Evolutionary conservation across 2,113 vertebrate genomes (phyloP).

Genomic region (Anseranas semipalmata): DNA sequence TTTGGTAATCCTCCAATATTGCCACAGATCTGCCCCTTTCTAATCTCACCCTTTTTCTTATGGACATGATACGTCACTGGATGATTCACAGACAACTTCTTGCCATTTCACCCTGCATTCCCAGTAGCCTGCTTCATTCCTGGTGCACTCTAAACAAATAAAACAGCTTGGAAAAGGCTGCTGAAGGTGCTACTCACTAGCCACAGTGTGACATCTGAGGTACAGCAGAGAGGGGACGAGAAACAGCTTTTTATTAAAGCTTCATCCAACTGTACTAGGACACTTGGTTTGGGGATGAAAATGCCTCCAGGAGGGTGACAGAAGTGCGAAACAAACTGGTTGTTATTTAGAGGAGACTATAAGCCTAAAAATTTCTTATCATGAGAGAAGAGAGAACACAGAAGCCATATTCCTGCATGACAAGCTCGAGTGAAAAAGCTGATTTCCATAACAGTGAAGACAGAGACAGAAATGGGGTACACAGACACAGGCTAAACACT

Average conservation of each 20-base stretch:
- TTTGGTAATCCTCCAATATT: background rate
- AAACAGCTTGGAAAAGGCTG: background rate
- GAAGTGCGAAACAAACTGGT: background rate
- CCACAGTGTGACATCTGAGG: background rate
- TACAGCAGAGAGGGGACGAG: background rate
- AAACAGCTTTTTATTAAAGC: background rate
- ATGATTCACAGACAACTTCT: background rate
- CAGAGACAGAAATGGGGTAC: background rate
- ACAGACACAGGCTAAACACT: background rate
- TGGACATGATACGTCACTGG: background rate
- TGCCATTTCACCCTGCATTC: background rate
- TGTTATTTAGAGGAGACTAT: background rate
- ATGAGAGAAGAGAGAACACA: background rate
- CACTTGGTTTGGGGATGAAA: background rate
- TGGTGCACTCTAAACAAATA: background rate
- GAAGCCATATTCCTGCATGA: background rate
- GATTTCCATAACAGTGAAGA: background rate
- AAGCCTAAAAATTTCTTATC: background rate
- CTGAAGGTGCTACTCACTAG: background rate
- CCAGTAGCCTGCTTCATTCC: background rate
- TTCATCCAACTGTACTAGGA: background rate
- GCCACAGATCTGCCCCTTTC: background rate
- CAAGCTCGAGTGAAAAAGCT: background rate
- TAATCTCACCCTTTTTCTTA: background rate
- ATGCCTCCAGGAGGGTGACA: background rate